Evolutionary conservation across 2,888 invertebrate species (phyloP), one percentile per base, ranked within the genome.

Genomic region (Penaeus monodon): DNA sequence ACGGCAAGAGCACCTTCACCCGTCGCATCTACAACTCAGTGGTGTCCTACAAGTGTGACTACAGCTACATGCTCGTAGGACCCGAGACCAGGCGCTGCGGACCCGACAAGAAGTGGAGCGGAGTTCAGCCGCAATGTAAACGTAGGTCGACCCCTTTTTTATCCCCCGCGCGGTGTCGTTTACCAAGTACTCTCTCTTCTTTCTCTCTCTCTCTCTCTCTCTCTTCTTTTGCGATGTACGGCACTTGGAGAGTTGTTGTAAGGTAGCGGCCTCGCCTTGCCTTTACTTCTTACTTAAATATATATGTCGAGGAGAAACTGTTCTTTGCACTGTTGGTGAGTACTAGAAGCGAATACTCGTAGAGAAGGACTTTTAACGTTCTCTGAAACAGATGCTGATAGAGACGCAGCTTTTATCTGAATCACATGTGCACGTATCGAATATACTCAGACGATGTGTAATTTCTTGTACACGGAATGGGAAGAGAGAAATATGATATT

Each of bases 21-120:
- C 57, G 57, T 2, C 57, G 57, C 57, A 57, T 57, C 57, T 99
- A 98, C 94, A 98, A 99, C 92, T 97, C 98, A 0, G 96, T 97
- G 88, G 97, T 99, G 38, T 96, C 96, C 81, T 99, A 99, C 93
- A 97, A 97, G 92, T 99, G 99, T 94, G 96, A 97, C 92, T 97
- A 97, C 91, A 98, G 98, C 20, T 99, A 96, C 93, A 96, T 96
- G 88, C 94, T 99, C 89, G 95, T 97, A 17, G 99, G 99, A 0
- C 96, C 97, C 90, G 95, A 96, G 24, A 98, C 98, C 3, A 94
- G 99, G 91, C 94, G 97, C 76, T 99, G 99, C 92, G 97, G 97
- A 1, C 97, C 98, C 2, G 98, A 99, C 93, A 96, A 96, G 92
- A 96, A 96, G 92, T 99, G 99, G 99, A 96, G 97, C 38, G 99